phyloP scores from a whole-genome alignment of 2,888 invertebrate species.

The Malacosoma neustria region DNA sequence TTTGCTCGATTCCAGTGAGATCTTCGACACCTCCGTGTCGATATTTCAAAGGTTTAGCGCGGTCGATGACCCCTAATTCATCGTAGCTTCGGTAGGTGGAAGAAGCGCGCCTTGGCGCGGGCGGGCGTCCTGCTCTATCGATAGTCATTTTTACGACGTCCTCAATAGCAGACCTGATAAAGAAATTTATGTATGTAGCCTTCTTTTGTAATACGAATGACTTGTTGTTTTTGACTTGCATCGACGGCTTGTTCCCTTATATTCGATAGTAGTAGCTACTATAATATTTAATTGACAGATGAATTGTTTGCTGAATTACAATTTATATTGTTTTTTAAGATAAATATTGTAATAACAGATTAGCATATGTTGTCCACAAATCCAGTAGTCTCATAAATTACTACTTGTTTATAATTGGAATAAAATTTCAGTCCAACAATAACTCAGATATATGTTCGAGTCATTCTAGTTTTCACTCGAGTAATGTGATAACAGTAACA shows the following conservation, averaged over 20 bases:
- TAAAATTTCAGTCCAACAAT: no score
- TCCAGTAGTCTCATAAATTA: no score
- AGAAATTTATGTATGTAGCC: constrained; percentile 28
- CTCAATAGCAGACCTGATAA: constrained; percentile 39
- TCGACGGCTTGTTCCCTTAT: no score
- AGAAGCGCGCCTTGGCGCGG: constrained; percentile 52
- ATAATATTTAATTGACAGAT: no score
- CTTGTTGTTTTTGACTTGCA: constrained; percentile 40
- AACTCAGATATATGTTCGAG: no score
- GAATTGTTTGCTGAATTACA: no score
- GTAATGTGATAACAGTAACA: not conserved
- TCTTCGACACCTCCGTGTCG: constrained; percentile 62
- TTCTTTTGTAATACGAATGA: constrained; percentile 4
- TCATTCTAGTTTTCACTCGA: no score
- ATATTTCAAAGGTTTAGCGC: constrained; percentile 47
- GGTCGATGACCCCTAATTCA: constrained; percentile 55
- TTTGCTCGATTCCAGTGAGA: constrained; percentile 47
- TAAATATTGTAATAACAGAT: no score
- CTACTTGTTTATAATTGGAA: no score
- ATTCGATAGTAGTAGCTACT: no score
- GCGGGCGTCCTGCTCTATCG: constrained; percentile 58
- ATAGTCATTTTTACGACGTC: constrained; percentile 48
- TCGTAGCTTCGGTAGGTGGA: constrained; percentile 69
- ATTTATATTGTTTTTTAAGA: no score
- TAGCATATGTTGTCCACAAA: no score